Evolutionary conservation across 2,888 invertebrate species (phyloP), one percentile per base, ranked within the genome.

Genomic region (Andrena fulva): DNA sequence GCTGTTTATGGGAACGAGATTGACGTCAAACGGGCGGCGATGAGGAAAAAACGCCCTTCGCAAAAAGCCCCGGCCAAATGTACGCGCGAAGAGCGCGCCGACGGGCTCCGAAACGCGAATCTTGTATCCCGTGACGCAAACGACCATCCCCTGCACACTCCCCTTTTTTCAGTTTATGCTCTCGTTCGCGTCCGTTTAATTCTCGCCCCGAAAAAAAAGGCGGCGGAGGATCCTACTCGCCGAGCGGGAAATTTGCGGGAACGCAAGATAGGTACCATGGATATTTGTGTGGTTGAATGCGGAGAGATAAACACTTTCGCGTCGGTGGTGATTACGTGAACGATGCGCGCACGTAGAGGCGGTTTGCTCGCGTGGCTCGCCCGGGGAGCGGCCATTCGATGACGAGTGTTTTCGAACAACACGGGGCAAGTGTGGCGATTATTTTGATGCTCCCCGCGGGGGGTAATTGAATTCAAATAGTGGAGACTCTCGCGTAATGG

Each of bases 391-490:
- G 56, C 48, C 35, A 24, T 31, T 12, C 64, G 27, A 8, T 60
- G 50, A 50, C 60, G 66, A 77, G 72, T 85, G 75, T 82, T 56
- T 77, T 77, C 60, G 0, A 54, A 3, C 42, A 20, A 27, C 31
- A n/a, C n/a, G 27, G 27, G 29, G 50, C 27, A 56, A 56, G 8
- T 16, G 52, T 63, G 50, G 20, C 62, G 42, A 64, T 64, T 72
- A 71, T 52, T 42, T 63, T 50, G 67, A 2, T 31, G 71, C 52
- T 0, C 16, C 31, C 29, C 52, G 76, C 56, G 56, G n/a, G n/a
- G 54, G n/a, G 62, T 66, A 71, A 86, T 85, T 86, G 74, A 79
- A 85, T 86, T 75, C 66, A 73, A 77, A 82, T 82, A 78, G 80
- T 71, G 59, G 29, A 52, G 10, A 71, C 56, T 31, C 16, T 35